Evolutionary conservation across 35 echinoderm and acorn worm species (phyloP).

Genomic region (Stichopus chloronotus): DNA sequence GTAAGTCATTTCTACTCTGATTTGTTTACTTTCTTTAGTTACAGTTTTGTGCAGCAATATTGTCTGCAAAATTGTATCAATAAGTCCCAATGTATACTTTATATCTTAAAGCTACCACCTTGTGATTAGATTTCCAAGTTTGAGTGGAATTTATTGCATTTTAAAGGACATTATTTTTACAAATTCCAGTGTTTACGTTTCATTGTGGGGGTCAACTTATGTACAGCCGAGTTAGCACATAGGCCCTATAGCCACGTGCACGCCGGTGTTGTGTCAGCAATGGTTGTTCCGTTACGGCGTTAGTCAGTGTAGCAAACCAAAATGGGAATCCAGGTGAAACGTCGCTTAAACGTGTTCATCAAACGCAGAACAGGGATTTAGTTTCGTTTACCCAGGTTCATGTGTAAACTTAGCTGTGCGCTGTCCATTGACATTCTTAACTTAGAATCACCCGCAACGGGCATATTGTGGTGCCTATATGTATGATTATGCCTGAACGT

Average conservation of each 20-base stretch:
- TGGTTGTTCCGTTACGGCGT: not conserved
- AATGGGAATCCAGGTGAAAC: too few relatives aligned
- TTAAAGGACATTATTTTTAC: not conserved
- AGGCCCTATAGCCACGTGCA: slow-evolving; percentile 1
- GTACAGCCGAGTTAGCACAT: not conserved
- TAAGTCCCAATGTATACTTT: not conserved
- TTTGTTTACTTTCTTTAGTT: slow-evolving; percentile 59
- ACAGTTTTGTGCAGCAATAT: not conserved
- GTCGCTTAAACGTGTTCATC: too few relatives aligned
- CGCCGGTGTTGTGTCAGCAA: slow-evolving; percentile 34
- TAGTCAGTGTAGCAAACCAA: too few relatives aligned
- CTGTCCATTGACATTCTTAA: too few relatives aligned
- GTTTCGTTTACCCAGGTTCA: too few relatives aligned
- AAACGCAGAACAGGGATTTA: too few relatives aligned
- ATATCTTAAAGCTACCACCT: not conserved
- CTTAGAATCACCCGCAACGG: too few relatives aligned
- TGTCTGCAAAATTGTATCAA: not conserved
- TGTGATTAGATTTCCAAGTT: not conserved
- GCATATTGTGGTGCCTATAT: too few relatives aligned
- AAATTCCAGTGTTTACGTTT: slow-evolving; percentile 25
- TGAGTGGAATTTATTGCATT: not conserved
- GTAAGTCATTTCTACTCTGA: slow-evolving; percentile 36
- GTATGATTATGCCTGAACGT: too few relatives aligned
- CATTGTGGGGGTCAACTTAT: not conserved
- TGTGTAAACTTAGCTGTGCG: too few relatives aligned